These are phyloP conservation scores for Micoletzkya japonica DNA, from an alignment of 2,888 invertebrate species.

Conservation along the genomic window DNA sequence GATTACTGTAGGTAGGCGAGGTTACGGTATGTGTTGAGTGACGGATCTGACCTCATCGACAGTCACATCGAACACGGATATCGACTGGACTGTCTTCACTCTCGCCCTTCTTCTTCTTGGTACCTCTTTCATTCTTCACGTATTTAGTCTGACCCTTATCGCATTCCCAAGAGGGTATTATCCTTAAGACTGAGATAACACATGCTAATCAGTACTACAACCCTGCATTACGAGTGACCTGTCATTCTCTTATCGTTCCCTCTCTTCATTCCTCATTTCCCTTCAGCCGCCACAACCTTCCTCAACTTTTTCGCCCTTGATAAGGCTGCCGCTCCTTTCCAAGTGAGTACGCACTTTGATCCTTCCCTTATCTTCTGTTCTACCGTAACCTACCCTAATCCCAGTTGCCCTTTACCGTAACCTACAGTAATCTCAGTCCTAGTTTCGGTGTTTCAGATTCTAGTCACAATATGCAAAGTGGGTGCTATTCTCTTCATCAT, in stretches of 20 bases:
- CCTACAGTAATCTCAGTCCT: background rate
- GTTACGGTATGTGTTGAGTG: too few species aligned
- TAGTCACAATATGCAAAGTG: constrained; percentile 50
- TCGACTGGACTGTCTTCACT: background rate
- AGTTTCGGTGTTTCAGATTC: constrained; percentile 10
- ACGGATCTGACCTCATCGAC: background rate
- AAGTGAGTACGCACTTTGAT: constrained; percentile 26
- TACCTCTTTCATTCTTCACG: constrained; percentile 14
- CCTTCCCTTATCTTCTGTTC: background rate
- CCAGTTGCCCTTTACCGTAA: background rate
- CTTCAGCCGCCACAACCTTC: constrained; percentile 44
- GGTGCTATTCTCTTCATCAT: constrained; percentile 44
- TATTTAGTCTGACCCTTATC: background rate
- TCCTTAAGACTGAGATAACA: too few species aligned
- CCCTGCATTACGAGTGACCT: too few species aligned
- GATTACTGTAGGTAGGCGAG: too few species aligned
- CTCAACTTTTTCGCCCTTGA: constrained; percentile 49
- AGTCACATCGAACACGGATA: too few species aligned
- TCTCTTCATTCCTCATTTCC: background rate
- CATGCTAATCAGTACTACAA: too few species aligned
- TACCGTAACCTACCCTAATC: background rate
- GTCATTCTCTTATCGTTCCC: background rate
- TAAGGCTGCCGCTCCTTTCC: constrained; percentile 46
- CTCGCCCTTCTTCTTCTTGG: constrained; percentile 19
- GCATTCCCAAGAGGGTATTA: too few species aligned